These are phyloP conservation scores for Vanessa atalanta DNA, from an alignment of 1,140 invertebrate genomes.

Conservation along the genomic window DNA sequence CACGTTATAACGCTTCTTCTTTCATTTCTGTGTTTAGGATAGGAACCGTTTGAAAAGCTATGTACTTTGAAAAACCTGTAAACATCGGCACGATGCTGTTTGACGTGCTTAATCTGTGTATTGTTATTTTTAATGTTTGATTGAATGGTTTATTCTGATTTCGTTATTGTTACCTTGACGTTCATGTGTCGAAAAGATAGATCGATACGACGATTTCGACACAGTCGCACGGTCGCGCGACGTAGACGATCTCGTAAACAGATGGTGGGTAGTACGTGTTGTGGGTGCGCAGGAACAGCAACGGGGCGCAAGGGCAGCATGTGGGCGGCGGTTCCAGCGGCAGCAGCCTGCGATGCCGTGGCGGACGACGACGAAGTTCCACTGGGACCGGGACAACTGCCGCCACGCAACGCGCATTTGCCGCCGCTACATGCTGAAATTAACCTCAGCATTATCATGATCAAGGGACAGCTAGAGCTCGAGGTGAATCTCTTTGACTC, in stretches of 20 bases:
- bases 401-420: constrained; percentile 86
- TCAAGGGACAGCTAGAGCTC: constrained; percentile 94
- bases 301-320: constrained; percentile 80
- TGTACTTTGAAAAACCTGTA: constrained; percentile 63
- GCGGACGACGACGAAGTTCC: constrained; percentile 73
- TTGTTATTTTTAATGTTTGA: constrained; percentile 72
- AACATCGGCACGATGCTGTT: constrained; percentile 78
- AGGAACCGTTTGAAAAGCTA: constrained; percentile 62
- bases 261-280: constrained; percentile 48
- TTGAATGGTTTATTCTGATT: constrained; percentile 71
- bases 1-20: constrained; percentile 77
- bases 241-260: constrained; percentile 13
- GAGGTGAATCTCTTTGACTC: constrained; percentile 82
- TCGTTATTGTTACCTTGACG: constrained; percentile 47
- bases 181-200: constrained; percentile 39
- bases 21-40: constrained; percentile 78
- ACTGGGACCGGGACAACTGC: constrained; percentile 89
- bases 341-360: constrained; percentile 60
- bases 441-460: constrained; percentile 92
- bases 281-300: constrained; percentile 60
- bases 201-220: constrained; percentile 36
- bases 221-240: constrained; percentile 24
- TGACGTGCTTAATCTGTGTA: constrained; percentile 79
- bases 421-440: constrained; percentile 88
- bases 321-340: constrained; percentile 75